phyloP scores from a whole-genome alignment of 2,888 invertebrate genomes.

The Xanthorhoe spadicearia region DNA sequence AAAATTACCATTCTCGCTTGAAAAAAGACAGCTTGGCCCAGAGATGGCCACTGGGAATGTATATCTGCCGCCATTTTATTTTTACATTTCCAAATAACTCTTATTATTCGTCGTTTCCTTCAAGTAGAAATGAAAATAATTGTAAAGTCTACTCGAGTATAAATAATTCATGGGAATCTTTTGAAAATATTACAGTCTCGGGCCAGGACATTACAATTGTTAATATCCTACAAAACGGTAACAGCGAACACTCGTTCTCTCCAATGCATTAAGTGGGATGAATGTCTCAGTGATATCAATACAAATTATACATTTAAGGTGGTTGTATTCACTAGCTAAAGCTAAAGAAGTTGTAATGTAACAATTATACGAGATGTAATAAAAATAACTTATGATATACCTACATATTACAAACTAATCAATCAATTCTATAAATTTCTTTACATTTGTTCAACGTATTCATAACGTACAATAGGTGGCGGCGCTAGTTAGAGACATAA shows the following conservation, averaged over 20 bases:
- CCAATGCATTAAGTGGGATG: conserved; percentile 47
- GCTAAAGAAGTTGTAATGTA: too few species aligned
- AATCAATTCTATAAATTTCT: too few species aligned
- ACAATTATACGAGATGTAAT: too few species aligned
- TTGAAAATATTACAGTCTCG: conserved; percentile 72
- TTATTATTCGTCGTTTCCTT: conserved; percentile 74
- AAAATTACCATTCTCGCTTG: conserved; percentile 31
- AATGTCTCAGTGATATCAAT: not conserved
- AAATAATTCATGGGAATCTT: conserved; percentile 80
- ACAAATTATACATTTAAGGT: not conserved
- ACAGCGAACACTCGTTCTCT: conserved; percentile 17
- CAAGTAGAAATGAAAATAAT: conserved; percentile 76
- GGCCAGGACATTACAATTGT: conserved; percentile 78
- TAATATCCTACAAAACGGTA: conserved; percentile 54
- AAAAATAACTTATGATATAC: too few species aligned
- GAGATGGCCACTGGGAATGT: conserved; percentile 30
- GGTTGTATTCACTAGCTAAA: too few species aligned
- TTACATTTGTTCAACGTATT: too few species aligned
- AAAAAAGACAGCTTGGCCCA: conserved; percentile 30
- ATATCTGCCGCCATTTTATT: conserved; percentile 44
- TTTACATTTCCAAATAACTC: conserved; percentile 54
- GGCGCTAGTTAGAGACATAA: too few species aligned
- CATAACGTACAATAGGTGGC: too few species aligned
- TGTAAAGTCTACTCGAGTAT: conserved; percentile 76
- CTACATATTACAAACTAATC: too few species aligned